Evolutionary conservation across 37 sponge, comb jelly and placozoan genomes (phyloP).

Genomic region (Amphimedon queenslandica): DNA sequence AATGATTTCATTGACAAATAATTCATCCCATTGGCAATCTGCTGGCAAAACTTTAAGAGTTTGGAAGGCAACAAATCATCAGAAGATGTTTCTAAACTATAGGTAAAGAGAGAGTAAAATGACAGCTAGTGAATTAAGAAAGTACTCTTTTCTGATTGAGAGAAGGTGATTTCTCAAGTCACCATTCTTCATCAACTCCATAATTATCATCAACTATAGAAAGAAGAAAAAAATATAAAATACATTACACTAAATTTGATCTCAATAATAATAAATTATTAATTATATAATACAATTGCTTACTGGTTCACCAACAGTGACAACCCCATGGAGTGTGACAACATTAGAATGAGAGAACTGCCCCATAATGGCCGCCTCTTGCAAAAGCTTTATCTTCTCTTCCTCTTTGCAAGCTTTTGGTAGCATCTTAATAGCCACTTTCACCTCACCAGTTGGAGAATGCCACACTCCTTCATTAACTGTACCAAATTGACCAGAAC

Average conservation of each 20-base stretch:
- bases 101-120: no score
- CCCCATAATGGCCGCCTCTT: slow-evolving; percentile 34
- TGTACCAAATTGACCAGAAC: slow-evolving; percentile 31
- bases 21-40: slow-evolving; percentile 49
- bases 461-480: slow-evolving; percentile 26
- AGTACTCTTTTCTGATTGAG: slow-evolving; percentile 28
- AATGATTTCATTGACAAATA: slow-evolving; percentile 51
- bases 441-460: neutral
- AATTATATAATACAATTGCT: neutral
- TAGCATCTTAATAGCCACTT: slow-evolving; percentile 27
- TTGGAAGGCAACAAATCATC: slow-evolving; percentile 6
- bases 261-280: neutral
- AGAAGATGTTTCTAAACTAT: no score
- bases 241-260: neutral
- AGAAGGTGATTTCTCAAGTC: slow-evolving; percentile 12
- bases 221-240: neutral
- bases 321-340: slow-evolving; percentile 30
- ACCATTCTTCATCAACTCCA: slow-evolving; percentile 25
- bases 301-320: slow-evolving; percentile 36
- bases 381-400: slow-evolving; percentile 19
- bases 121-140: no score
- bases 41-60: slow-evolving; percentile 39
- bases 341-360: slow-evolving; percentile 32
- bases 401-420: neutral
- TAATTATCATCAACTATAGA: slow-evolving; percentile 22